Percentiles rank a stretch among this genome's conserved stretches.
These are phyloP conservation scores for Balaenoptera acutorostrata DNA, from an alignment of 2,113 vertebrate genomes.

Conservation along the genomic window DNA sequence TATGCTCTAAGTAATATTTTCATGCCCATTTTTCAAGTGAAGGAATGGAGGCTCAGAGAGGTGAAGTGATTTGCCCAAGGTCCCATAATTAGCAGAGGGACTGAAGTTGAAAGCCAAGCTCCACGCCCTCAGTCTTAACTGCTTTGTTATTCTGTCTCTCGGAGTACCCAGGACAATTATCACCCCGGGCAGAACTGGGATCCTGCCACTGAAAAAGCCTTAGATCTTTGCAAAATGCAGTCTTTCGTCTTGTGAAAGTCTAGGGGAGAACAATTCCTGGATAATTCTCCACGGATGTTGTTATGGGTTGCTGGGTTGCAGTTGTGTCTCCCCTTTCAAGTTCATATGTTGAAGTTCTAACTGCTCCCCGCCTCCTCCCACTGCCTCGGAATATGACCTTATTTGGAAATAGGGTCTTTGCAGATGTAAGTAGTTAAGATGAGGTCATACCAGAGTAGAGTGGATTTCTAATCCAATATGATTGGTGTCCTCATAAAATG, in stretches of 20 bases:
- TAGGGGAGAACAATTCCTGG: neutral
- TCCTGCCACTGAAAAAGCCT: neutral
- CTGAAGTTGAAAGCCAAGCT: neutral
- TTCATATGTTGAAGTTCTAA: neutral
- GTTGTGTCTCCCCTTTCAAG: neutral
- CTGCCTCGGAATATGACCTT: neutral
- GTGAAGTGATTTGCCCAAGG: neutral
- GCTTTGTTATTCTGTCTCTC: neutral
- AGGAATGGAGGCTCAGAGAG: neutral
- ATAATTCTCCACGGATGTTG: neutral
- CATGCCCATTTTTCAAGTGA: neutral
- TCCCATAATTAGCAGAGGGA: neutral
- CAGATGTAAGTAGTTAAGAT: neutral
- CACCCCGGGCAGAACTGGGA: neutral
- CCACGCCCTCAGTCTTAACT: neutral
- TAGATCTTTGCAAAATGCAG: neutral
- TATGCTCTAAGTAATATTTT: neutral
- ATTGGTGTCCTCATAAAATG: no score
- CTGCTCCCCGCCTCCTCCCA: no score
- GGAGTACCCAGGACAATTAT: no score
- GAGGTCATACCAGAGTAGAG: neutral
- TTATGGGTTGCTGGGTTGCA: no score
- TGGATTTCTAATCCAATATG: neutral
- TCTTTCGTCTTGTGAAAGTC: neutral
- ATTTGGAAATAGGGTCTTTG: neutral